These are phyloP conservation scores for Butastur rufipennis DNA, from an alignment of 2,113 vertebrate genomes.

Conservation along the genomic window DNA sequence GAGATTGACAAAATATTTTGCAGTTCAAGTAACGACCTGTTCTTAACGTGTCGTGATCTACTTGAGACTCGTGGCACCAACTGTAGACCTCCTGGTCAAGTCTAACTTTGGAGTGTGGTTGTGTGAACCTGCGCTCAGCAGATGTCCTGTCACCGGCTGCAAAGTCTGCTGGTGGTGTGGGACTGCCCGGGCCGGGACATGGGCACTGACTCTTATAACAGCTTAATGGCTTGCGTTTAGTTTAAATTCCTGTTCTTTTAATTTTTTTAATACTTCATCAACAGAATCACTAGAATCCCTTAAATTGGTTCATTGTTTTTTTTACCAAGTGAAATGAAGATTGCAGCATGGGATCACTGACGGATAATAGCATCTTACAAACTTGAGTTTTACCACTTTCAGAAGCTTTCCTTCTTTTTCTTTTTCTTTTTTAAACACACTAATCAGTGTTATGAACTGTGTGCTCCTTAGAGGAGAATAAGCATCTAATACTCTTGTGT, in stretches of 20 bases:
- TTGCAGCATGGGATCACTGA: neutral
- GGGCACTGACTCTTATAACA: neutral
- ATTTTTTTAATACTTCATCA: neutral
- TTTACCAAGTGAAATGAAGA: neutral
- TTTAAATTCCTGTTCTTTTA: neutral
- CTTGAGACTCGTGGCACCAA: neutral
- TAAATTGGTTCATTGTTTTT: neutral
- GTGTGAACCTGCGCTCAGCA: neutral
- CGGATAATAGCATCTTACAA: neutral
- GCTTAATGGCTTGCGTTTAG: neutral
- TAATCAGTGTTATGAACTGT: neutral
- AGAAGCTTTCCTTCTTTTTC: neutral
- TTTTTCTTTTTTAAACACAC: neutral
- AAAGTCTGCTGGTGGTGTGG: neutral
- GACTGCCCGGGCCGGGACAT: neutral
- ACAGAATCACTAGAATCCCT: neutral
- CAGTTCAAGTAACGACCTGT: neutral
- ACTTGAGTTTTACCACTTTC: neutral
- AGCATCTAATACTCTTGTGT: neutral
- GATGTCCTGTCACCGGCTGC: neutral
- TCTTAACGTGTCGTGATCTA: fast-evolving
- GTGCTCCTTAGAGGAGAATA: neutral
- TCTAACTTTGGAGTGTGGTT: fast-evolving
- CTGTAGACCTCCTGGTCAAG: neutral
- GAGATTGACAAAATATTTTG: neutral